Evolutionary conservation across 2,888 invertebrate species (phyloP), one percentile per base, ranked within the genome.

Genomic region (Agriotes lineatus): DNA sequence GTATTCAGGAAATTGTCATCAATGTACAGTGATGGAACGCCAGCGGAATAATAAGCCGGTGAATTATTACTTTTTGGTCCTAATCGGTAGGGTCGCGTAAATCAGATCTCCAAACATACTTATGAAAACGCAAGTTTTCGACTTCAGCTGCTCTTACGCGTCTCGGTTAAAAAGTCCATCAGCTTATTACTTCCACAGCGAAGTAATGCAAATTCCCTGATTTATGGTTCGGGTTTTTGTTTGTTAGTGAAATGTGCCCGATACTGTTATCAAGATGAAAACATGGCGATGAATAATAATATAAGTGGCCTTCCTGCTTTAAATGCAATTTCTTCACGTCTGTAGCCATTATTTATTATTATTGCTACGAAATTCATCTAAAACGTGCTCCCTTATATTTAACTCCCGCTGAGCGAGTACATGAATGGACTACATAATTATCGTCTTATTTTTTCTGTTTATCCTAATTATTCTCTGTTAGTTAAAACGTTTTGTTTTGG

Each of bases 101-200:
- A 20, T 44, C 20, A 5, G 22, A 48, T n/a, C 22, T 48, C 25
- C n/a, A 48, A 48, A 25, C 22, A n/a, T n/a, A 22, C 48, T 45
- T 45, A 20, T 12, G 16, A 20, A 45, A 45, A 42, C 44, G 44
- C 2, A n/a, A n/a, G n/a, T n/a, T n/a, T n/a, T n/a, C n/a, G n/a
- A n/a, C n/a, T n/a, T n/a, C n/a, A n/a, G n/a, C n/a, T n/a, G n/a
- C n/a, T n/a, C n/a, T n/a, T n/a, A n/a, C n/a, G n/a, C n/a, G n/a
- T n/a, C n/a, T n/a, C n/a, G n/a, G n/a, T 48, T 48, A 12, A 48
- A 22, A 48, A 48, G 14, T 48, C 52, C 33, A 52, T 52, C 52
- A 52, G 16, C 16, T 52, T 52, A 30, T 52, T 52, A 33, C 52
- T 33, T 33, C 33, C 33, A 52, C 52, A 33, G 33, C 30, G 33